Conservation (phyloP, 2,113 vertebrate genomes). For the Chaetodon auriga region DNA sequence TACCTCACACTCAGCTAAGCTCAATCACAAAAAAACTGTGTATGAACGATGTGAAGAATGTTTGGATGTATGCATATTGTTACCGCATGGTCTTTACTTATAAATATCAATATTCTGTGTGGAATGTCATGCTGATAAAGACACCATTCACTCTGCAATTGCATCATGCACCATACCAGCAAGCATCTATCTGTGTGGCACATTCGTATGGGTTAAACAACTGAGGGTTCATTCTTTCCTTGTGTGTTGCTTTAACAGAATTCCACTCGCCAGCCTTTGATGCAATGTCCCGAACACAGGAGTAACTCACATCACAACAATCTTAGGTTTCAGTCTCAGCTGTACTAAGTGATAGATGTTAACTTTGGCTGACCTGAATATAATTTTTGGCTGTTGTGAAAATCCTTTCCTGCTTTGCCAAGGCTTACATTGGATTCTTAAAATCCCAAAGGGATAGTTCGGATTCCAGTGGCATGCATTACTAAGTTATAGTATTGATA, state of each 20-base stretch:
- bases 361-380: constrained; percentile 29
- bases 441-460: constrained; percentile 17
- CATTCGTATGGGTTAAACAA: not conserved
- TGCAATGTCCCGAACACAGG: not conserved
- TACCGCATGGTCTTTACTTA: not conserved
- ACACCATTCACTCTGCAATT: not conserved
- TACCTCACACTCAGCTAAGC: constrained; percentile 18
- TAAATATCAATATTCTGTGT: not conserved
- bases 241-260: not conserved
- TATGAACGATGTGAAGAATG: not conserved
- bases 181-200: not conserved
- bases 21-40: not conserved
- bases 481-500: not conserved
- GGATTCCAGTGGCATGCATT: constrained; percentile 5
- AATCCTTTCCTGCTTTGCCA: constrained; percentile 9
- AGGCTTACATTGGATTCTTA: constrained; percentile 16
- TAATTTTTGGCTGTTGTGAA: constrained; percentile 1
- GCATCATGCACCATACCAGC: not conserved
- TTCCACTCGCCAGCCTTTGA: not conserved
- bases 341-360: constrained; percentile 33
- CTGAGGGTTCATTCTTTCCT: not conserved
- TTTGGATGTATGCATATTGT: constrained; percentile 15
- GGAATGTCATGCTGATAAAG: constrained; percentile 31
- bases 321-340: constrained; percentile 20
- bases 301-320: constrained; percentile 6